Conservation (phyloP, 1,140 invertebrate genomes). For the Atta cephalotes region DNA sequence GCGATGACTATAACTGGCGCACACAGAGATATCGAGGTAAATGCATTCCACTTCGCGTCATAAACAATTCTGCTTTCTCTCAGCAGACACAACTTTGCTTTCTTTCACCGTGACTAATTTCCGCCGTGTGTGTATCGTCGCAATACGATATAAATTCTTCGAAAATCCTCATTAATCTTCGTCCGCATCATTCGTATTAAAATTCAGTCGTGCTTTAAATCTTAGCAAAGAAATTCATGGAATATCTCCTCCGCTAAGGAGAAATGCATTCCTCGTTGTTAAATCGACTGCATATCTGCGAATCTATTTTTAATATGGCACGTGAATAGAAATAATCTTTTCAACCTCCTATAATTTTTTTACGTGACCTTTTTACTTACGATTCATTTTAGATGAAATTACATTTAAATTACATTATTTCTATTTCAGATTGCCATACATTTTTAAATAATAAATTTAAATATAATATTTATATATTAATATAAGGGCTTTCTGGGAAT, state of each 20-base stretch:
- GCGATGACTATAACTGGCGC: slow-evolving; percentile 8
- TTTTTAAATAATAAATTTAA: not conserved
- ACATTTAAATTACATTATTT: slow-evolving; percentile 3
- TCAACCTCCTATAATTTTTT: not conserved
- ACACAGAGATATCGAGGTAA: not conserved
- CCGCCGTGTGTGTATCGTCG: not conserved
- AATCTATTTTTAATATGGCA: not conserved
- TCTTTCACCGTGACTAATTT: slow-evolving; percentile 55
- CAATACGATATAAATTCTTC: slow-evolving; percentile 27
- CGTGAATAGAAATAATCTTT: not conserved
- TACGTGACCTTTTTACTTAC: not conserved
- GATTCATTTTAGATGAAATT: not conserved
- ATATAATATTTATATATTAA: too few species aligned
- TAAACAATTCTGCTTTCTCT: slow-evolving; percentile 65
- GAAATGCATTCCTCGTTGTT: not conserved
- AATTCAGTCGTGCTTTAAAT: slow-evolving; percentile 11
- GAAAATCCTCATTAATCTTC: slow-evolving; percentile 42
- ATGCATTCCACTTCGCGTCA: slow-evolving; percentile 25
- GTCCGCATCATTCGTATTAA: slow-evolving; percentile 1
- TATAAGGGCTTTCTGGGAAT: too few species aligned
- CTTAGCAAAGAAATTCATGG: not conserved
- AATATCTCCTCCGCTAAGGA: not conserved
- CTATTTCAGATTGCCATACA: not conserved
- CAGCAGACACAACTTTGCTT: slow-evolving; percentile 27
- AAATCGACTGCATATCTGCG: slow-evolving; percentile 3